A percentile compares a stretch with the other conserved stretches of the same genome.
phyloP scores from a whole-genome alignment of 2,113 vertebrate species.

The Ondatra zibethicus region DNA sequence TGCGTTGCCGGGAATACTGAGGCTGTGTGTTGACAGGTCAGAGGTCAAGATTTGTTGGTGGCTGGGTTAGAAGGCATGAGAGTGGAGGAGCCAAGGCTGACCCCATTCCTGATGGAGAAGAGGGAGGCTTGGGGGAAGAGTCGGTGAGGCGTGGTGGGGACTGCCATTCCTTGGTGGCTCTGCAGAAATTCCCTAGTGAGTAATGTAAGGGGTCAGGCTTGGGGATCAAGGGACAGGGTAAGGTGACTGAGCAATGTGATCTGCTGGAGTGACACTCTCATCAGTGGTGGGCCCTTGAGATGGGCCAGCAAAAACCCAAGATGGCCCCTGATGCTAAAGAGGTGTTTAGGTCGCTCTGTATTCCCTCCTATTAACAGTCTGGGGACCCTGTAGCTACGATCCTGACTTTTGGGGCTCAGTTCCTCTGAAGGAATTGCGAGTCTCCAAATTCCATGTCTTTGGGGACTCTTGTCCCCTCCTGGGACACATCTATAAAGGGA shows the following conservation, averaged over 20 bases:
- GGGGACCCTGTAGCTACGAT: neutral
- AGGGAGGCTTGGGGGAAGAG: neutral
- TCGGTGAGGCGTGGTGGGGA: neutral
- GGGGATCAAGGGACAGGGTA: neutral
- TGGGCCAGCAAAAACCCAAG: neutral
- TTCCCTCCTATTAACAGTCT: neutral
- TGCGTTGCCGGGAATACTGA: rapidly evolving
- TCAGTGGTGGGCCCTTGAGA: rapidly evolving
- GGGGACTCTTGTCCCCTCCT: neutral
- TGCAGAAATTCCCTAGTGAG: neutral
- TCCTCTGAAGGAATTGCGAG: neutral
- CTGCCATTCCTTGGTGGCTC: rapidly evolving
- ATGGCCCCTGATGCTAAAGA: rapidly evolving
- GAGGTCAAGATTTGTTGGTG: neutral
- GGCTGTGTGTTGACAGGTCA: neutral
- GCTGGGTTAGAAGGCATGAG: rapidly evolving
- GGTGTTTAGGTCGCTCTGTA: no score
- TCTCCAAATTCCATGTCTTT: neutral
- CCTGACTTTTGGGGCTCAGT: neutral
- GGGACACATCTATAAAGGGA: neutral
- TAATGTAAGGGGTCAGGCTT: neutral
- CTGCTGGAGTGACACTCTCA: neutral
- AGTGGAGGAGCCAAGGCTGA: neutral
- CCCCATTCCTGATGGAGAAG: rapidly evolving
- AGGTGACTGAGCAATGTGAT: rapidly evolving